These are phyloP conservation scores for Drosophila bocki DNA, from an alignment of 1,140 invertebrate genomes.

Conservation along the genomic window DNA sequence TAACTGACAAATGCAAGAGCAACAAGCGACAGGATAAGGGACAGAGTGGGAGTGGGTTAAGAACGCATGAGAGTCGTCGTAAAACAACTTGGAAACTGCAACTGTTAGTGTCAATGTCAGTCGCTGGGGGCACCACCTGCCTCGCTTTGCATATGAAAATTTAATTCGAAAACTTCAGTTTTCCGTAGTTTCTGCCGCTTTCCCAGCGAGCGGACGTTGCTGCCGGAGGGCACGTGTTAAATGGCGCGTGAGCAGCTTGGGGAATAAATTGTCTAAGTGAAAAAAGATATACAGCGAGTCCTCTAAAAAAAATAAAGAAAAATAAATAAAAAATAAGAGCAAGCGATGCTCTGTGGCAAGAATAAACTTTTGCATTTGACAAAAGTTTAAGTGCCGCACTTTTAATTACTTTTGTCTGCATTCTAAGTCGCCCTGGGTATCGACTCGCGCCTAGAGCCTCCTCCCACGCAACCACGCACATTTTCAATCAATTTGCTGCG, in stretches of 20 bases:
- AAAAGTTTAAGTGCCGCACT: conserved; percentile 79
- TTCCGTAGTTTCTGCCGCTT: conserved; percentile 6
- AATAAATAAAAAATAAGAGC: conserved; percentile 29
- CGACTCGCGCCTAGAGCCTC: not conserved
- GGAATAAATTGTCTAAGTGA: conserved; percentile 43
- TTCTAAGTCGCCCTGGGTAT: conserved; percentile 13
- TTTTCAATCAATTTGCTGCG: conserved; percentile 77
- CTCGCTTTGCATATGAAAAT: conserved; percentile 68
- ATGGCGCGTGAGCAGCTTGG: conserved; percentile 72
- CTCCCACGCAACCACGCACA: conserved; percentile 42
- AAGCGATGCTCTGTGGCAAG: conserved; percentile 48
- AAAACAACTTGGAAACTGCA: conserved; percentile 66
- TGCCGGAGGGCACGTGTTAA: conserved; percentile 48
- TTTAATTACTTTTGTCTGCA: conserved; percentile 83
- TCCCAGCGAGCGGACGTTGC: not conserved
- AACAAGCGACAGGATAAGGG: conserved; percentile 1
- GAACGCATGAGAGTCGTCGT: conserved; percentile 39
- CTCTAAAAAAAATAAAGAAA: not conserved
- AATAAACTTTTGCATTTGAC: conserved; percentile 74
- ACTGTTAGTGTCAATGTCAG: conserved; percentile 68
- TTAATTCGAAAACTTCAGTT: conserved; percentile 72
- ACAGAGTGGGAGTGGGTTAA: not conserved
- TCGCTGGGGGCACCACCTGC: conserved; percentile 62
- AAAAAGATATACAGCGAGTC: conserved; percentile 22
- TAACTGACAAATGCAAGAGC: conserved; percentile 55